phyloP scores from a whole-genome alignment of 2,888 invertebrate genomes.

The Tetragonula carbonaria region DNA sequence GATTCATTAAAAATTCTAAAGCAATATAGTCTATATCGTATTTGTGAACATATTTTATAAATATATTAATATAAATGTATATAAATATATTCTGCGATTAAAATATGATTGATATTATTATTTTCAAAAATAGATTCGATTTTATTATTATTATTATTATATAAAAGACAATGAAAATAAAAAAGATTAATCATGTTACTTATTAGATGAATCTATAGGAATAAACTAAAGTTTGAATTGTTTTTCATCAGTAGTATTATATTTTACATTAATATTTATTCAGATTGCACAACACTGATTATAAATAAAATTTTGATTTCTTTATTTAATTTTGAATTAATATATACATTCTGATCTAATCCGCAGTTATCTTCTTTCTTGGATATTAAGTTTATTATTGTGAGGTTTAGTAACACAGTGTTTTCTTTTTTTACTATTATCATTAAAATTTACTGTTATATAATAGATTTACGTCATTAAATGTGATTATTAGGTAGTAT shows the following conservation, averaged over 20 bases:
- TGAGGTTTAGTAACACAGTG: constrained; percentile 18
- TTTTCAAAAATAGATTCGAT: not conserved
- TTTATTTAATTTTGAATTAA: constrained; percentile 11
- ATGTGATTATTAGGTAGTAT: constrained; percentile 51
- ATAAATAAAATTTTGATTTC: constrained; percentile 17
- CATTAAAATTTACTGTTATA: not conserved
- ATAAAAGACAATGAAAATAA: not conserved
- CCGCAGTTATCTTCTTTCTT: constrained; percentile 13
- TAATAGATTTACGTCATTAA: constrained; percentile 38
- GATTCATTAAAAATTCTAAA: not conserved
- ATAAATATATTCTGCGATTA: too few relatives aligned
- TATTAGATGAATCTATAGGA: not conserved
- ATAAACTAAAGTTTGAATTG: not conserved
- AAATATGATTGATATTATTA: not conserved
- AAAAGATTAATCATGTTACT: too few relatives aligned
- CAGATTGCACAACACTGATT: constrained; percentile 56
- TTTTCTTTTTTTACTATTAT: constrained; percentile 2
- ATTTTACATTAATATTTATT: constrained; percentile 9
- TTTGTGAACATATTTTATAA: not conserved
- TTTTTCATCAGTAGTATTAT: not conserved
- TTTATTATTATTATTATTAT: too few relatives aligned
- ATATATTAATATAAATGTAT: too few relatives aligned
- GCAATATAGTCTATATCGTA: not conserved
- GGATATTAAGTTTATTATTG: constrained; percentile 2
- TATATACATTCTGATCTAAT: constrained; percentile 22